Evolutionary conservation across 2,888 invertebrate genomes (phyloP).

Genomic region (Cynaeus angustus): DNA sequence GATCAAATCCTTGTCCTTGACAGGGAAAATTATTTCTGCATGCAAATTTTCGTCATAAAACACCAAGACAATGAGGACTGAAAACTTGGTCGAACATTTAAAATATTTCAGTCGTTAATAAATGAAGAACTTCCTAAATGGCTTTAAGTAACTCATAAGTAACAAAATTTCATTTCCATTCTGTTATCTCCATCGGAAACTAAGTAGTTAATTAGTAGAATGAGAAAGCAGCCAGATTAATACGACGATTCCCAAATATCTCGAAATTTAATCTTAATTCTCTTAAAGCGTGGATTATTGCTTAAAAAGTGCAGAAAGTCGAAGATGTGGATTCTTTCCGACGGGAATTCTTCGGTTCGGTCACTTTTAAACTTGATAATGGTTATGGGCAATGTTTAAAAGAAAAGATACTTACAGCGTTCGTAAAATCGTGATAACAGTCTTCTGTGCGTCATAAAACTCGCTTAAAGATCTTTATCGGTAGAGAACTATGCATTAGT

Average conservation of each 20-base stretch:
- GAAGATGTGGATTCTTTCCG: slow-evolving; percentile 7
- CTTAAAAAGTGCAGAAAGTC: slow-evolving; percentile 20
- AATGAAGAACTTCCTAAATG: slow-evolving; percentile 56
- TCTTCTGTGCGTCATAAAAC: slow-evolving; percentile 2
- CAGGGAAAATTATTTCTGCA: slow-evolving; percentile 21
- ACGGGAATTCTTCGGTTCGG: background rate
- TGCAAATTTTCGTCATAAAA: slow-evolving; percentile 33
- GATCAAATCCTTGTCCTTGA: slow-evolving; percentile 1
- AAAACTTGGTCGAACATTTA: slow-evolving; percentile 51
- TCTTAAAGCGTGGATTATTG: slow-evolving; percentile 39
- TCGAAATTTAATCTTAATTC: slow-evolving; percentile 49
- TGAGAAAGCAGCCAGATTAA: slow-evolving; percentile 52
- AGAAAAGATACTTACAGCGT: slow-evolving; percentile 7
- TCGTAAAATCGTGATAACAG: slow-evolving; percentile 8
- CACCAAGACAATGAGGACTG: slow-evolving; percentile 35
- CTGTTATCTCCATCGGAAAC: slow-evolving; percentile 58
- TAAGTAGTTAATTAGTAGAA: slow-evolving; percentile 60
- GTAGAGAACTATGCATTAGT: background rate
- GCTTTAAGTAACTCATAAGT: slow-evolving; percentile 57
- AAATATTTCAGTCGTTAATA: slow-evolving; percentile 56
- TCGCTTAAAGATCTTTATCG: slow-evolving; percentile 8
- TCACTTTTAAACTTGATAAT: slow-evolving; percentile 8
- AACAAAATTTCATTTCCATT: slow-evolving; percentile 59
- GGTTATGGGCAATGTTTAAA: slow-evolving; percentile 12
- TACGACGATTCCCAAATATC: slow-evolving; percentile 48